A percentile compares a stretch with the other conserved stretches of the same genome.
Evolutionary conservation across 2,797 vertebrate species (phyloP).

Genomic region (Enteromius anoplus): DNA sequence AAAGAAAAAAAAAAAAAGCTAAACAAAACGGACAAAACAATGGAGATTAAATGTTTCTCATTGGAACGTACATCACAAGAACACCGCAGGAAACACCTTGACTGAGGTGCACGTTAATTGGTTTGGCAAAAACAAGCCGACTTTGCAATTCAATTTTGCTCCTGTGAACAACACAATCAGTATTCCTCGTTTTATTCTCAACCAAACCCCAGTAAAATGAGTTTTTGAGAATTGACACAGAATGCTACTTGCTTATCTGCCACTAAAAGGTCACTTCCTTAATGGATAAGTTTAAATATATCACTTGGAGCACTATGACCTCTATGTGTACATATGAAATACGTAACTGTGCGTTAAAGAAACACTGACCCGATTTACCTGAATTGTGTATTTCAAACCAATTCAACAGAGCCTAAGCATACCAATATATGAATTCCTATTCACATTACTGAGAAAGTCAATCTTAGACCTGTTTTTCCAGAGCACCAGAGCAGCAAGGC

Average conservation of each 20-base stretch:
- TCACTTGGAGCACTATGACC: background rate
- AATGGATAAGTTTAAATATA: background rate
- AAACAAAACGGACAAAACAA: background rate
- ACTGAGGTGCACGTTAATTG: conserved; percentile 14
- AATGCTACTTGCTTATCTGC: conserved; percentile 6
- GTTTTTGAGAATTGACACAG: background rate
- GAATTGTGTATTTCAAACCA: background rate
- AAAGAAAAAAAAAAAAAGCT: background rate
- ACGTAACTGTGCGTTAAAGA: background rate
- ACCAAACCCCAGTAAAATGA: background rate
- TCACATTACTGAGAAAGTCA: background rate
- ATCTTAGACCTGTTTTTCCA: background rate
- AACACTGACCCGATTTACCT: background rate
- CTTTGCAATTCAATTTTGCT: conserved; percentile 18
- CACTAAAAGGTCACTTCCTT: conserved; percentile 29
- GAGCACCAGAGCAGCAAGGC: background rate
- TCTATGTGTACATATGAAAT: background rate
- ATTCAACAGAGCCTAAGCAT: background rate
- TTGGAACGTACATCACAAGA: background rate
- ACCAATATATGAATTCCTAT: background rate
- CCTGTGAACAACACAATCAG: background rate
- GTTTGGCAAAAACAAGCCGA: conserved; percentile 26
- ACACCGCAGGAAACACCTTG: background rate
- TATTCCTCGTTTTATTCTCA: background rate
- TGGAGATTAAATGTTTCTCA: background rate